These are phyloP conservation scores for Avahi laniger DNA, from an alignment of 2,797 vertebrate genomes.

Conservation along the genomic window DNA sequence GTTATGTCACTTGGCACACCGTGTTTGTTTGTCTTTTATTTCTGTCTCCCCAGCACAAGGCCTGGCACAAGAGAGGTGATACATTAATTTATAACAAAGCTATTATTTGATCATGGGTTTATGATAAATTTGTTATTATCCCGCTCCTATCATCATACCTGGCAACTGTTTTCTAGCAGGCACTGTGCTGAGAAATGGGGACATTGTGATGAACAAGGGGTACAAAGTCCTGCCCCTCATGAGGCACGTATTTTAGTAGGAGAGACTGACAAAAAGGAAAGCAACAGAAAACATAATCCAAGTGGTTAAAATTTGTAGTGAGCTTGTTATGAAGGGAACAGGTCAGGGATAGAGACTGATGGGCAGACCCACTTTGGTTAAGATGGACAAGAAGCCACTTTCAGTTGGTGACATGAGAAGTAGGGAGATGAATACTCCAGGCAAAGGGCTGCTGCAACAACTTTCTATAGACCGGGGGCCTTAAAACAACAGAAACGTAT, in stretches of 20 bases:
- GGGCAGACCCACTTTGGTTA: background rate
- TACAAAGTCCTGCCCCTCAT: background rate
- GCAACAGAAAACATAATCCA: background rate
- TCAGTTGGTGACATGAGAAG: background rate
- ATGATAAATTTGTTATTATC: background rate
- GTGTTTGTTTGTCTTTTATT: background rate
- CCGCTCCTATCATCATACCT: background rate
- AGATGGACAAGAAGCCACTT: background rate
- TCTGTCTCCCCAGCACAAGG: background rate
- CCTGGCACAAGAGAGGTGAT: background rate
- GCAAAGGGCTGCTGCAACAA: background rate
- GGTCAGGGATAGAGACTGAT: background rate
- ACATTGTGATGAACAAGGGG: background rate
- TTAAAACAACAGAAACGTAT: background rate
- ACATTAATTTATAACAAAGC: background rate
- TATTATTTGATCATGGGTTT: background rate
- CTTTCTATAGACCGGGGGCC: background rate
- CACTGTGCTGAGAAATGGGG: background rate
- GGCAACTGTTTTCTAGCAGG: background rate
- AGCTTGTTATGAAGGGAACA: background rate
- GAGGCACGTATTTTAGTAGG: background rate
- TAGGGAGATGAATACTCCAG: too few relatives aligned
- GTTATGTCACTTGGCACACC: fast-evolving
- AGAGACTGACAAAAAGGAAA: background rate
- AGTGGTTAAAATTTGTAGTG: background rate